Conservation (phyloP, 2,888 invertebrate genomes). For the Lasioglossum figueresi region DNA sequence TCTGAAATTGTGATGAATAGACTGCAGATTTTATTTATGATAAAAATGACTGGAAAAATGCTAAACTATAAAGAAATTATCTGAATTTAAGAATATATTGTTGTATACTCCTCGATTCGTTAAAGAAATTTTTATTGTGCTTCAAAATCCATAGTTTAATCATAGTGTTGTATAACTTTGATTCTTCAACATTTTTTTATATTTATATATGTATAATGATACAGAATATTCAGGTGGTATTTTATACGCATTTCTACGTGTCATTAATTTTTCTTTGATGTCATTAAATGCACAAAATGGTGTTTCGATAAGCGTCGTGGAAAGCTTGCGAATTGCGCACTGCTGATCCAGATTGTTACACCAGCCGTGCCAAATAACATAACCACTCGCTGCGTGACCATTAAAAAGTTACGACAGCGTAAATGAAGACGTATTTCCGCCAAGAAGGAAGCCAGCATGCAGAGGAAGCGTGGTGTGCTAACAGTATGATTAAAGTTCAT, state of each 20-base stretch:
- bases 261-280: neutral
- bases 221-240: neutral
- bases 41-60: neutral
- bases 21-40: neutral
- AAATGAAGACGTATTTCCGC: conserved; percentile 75
- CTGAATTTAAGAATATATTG: no score
- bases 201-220: neutral
- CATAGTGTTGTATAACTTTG: neutral
- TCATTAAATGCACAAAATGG: conserved; percentile 1
- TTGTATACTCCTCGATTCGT: no score
- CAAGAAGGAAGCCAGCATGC: conserved; percentile 26
- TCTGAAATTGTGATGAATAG: neutral
- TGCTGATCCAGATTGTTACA: conserved; percentile 21
- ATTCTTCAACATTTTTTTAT: neutral
- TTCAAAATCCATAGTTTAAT: no score
- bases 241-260: neutral
- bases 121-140: no score
- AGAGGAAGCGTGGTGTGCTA: conserved; percentile 16
- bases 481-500: conserved; percentile 30
- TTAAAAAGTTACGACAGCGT: conserved; percentile 77
- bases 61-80: no score
- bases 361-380: conserved; percentile 51
- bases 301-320: conserved; percentile 8
- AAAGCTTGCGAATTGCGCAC: neutral
- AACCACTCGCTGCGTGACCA: conserved; percentile 65